Conservation (phyloP, 2,113 vertebrate genomes). For the Sander lucioperca region DNA sequence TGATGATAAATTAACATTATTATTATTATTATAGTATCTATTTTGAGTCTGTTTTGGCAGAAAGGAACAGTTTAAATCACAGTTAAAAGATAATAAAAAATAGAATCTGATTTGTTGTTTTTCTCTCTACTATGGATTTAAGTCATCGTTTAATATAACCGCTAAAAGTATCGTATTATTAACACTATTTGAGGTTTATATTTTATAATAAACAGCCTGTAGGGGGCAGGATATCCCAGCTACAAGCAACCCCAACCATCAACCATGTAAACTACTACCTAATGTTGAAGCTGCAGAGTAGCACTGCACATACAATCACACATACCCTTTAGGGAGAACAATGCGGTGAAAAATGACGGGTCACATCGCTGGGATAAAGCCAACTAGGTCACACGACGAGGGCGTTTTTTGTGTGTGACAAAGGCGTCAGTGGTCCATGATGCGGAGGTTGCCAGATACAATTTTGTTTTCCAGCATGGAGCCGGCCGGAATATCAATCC, state of each 20-base stretch:
- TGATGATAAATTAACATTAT: background rate
- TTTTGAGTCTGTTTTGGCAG: background rate
- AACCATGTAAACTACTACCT: background rate
- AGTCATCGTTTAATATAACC: background rate
- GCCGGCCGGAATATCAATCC: constrained; percentile 97
- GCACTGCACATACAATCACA: constrained; percentile 52
- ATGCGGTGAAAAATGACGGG: constrained; percentile 20
- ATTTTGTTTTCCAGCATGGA: constrained; percentile 99
- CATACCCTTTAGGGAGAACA: constrained; percentile 23
- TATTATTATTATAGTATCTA: background rate
- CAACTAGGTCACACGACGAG: constrained; percentile 50
- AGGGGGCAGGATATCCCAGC: constrained; percentile 38
- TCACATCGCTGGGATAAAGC: constrained; percentile 57
- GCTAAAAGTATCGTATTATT: background rate
- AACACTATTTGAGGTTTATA: constrained; percentile 7
- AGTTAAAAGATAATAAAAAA: background rate
- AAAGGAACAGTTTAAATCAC: background rate
- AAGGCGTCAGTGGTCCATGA: constrained; percentile 93
- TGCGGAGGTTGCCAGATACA: constrained; percentile 97
- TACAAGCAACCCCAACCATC: background rate
- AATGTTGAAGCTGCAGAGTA: background rate
- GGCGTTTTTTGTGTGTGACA: background rate
- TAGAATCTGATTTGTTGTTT: background rate
- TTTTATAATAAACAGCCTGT: constrained; percentile 20
- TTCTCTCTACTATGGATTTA: background rate